A percentile compares a stretch with the other conserved stretches of the same genome.
phyloP scores from a whole-genome alignment of 2,888 invertebrate genomes.

The Portevinia maculata region DNA sequence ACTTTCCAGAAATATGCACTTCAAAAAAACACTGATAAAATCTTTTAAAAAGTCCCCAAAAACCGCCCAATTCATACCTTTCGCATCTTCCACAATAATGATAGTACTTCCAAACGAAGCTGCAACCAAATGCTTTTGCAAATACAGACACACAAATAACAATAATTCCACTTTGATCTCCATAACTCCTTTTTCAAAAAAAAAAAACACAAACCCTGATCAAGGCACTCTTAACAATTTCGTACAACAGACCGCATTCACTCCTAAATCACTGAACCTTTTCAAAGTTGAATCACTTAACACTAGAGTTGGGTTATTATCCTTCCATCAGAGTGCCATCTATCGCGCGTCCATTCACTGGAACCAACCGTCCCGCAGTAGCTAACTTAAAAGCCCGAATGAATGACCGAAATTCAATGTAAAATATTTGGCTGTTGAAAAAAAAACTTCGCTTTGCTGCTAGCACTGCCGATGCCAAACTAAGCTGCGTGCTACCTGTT shows the following conservation, averaged over 20 bases:
- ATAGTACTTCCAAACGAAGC: slow-evolving; percentile 79
- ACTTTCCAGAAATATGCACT: not conserved
- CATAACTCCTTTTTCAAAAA: slow-evolving; percentile 29
- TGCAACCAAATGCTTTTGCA: slow-evolving; percentile 52
- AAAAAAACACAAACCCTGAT: slow-evolving; percentile 4
- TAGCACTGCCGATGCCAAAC: slow-evolving; percentile 42
- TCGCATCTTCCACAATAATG: slow-evolving; percentile 83
- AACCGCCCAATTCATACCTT: slow-evolving; percentile 79
- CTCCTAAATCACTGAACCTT: slow-evolving; percentile 13
- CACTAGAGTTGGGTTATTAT: slow-evolving; percentile 25
- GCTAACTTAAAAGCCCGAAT: slow-evolving; percentile 43
- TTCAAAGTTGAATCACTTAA: slow-evolving; percentile 1
- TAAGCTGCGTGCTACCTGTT: slow-evolving; percentile 51
- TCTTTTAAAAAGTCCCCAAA: no score
- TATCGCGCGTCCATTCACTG: slow-evolving; percentile 47
- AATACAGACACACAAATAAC: slow-evolving; percentile 41
- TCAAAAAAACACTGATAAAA: not conserved
- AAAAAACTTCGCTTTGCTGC: slow-evolving; percentile 34
- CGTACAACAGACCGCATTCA: slow-evolving; percentile 13
- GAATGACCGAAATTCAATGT: slow-evolving; percentile 32
- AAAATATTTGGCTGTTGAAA: slow-evolving; percentile 38
- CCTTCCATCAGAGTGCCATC: slow-evolving; percentile 26
- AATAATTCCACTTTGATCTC: slow-evolving; percentile 46
- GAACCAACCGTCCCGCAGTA: slow-evolving; percentile 41
- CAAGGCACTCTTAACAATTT: slow-evolving; percentile 5